Evolutionary conservation across 2,888 invertebrate genomes (phyloP).

Genomic region (Hermaeophaga mercurialis): DNA sequence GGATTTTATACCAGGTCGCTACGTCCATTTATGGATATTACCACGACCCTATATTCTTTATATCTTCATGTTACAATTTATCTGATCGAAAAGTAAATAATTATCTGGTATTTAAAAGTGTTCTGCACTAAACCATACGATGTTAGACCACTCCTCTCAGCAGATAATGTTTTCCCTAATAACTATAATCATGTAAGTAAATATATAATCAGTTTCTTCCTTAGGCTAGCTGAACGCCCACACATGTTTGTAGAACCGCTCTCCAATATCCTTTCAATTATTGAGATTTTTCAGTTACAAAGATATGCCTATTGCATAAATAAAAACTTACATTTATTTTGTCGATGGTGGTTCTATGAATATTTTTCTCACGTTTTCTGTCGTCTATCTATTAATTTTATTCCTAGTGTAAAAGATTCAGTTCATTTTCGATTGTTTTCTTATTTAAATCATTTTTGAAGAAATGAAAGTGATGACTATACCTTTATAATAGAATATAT

Average conservation of each 20-base stretch:
- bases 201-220: conserved; percentile 60
- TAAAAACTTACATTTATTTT: conserved; percentile 16
- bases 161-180: conserved; percentile 60
- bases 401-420: no score
- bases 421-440: no score
- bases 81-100: conserved; percentile 45
- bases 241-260: conserved; percentile 36
- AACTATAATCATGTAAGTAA: conserved; percentile 60
- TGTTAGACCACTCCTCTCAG: conserved; percentile 54
- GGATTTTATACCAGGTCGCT: conserved; percentile 8
- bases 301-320: conserved; percentile 22
- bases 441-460: no score
- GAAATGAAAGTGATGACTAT: no score
- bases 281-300: conserved; percentile 19
- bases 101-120: conserved; percentile 50
- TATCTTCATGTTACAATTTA: conserved; percentile 34
- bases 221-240: conserved; percentile 55
- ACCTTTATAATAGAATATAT: no score
- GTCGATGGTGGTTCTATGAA: conserved; percentile 1
- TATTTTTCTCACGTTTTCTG: conserved; percentile 12
- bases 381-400: conserved; percentile 1
- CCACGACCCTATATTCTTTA: conserved; percentile 27
- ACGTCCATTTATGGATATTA: conserved; percentile 16
- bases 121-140: conserved; percentile 51
- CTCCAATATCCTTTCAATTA: conserved; percentile 30